Evolutionary conservation across 2,113 vertebrate genomes (phyloP).

Genomic region (Vulpes vulpes): DNA sequence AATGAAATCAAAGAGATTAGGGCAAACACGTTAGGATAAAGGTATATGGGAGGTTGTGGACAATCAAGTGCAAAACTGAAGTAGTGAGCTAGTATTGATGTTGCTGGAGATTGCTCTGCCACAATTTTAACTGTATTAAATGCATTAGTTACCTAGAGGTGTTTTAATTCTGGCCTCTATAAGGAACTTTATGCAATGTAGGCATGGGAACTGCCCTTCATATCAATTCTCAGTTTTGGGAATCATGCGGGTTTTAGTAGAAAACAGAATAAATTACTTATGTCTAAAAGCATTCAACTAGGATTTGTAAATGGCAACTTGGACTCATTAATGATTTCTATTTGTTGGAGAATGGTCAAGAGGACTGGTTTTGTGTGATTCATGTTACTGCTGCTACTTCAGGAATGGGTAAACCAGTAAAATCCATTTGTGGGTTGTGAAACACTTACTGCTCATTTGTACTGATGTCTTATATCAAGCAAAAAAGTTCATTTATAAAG

Average conservation of each 20-base stretch:
- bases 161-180: neutral
- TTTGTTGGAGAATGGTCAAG: neutral
- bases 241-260: neutral
- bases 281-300: neutral
- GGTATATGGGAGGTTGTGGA: too few species aligned
- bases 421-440: conserved; percentile 53
- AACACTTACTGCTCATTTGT: conserved; percentile 21
- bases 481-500: neutral
- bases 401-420: conserved; percentile 15
- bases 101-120: neutral
- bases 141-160: neutral
- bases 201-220: neutral
- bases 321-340: neutral
- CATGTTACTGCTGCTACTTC: neutral
- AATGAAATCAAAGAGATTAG: neutral
- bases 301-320: conserved; percentile 26
- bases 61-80: neutral
- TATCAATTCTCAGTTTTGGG: neutral
- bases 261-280: neutral
- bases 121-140: neutral
- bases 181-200: neutral
- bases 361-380: conserved; percentile 33
- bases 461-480: neutral
- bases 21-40: neutral
- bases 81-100: too few species aligned